These are phyloP conservation scores for Apostichopus japonicus DNA, from an alignment of 35 echinoderm and acorn worm genomes.

Conservation along the genomic window DNA sequence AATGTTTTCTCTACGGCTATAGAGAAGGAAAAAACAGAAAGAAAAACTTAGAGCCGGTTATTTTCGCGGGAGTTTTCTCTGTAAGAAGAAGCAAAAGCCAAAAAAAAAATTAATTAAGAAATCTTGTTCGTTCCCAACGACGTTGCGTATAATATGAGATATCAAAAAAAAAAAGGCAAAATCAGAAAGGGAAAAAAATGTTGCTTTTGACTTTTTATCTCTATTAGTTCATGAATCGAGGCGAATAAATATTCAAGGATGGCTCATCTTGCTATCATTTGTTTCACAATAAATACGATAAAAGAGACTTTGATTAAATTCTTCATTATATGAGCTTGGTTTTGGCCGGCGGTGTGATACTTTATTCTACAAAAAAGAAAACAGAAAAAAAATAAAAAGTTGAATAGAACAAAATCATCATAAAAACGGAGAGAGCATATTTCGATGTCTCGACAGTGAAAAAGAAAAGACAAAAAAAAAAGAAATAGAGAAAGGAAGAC, in stretches of 20 bases:
- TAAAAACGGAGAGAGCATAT: constrained; percentile 22
- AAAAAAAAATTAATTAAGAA: constrained; percentile 41
- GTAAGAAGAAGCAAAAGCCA: background rate
- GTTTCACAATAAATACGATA: background rate
- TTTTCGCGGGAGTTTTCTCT: no score
- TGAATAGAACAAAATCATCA: background rate
- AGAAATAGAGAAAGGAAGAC: background rate
- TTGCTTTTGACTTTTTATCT: background rate
- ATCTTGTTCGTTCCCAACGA: background rate
- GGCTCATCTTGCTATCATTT: constrained; percentile 6
- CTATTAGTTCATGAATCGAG: constrained; percentile 49
- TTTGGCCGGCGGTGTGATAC: constrained; percentile 39
- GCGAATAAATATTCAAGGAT: constrained; percentile 53
- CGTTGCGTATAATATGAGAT: background rate
- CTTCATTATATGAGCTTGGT: background rate
- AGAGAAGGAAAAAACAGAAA: no score
- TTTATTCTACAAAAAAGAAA: background rate
- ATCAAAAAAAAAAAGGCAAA: background rate
- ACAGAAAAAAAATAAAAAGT: background rate
- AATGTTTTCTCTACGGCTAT: no score
- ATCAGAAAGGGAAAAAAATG: background rate
- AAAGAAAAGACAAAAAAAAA: background rate
- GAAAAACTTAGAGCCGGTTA: no score
- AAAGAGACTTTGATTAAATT: constrained; percentile 24
- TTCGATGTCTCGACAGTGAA: constrained; percentile 32